phyloP scores from a whole-genome alignment of 2,888 invertebrate genomes.

The Spodoptera littoralis region DNA sequence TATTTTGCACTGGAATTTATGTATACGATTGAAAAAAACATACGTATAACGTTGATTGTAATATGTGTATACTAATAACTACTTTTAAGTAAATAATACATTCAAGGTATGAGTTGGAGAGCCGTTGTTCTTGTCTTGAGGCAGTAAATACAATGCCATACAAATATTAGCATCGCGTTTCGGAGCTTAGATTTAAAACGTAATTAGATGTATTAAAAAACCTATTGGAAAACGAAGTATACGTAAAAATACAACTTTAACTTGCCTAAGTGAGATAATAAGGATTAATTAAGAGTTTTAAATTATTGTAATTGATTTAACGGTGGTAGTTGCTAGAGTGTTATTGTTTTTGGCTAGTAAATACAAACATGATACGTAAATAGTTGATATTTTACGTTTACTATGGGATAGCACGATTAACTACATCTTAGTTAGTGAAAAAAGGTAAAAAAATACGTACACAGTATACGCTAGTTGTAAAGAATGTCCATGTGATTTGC shows the following conservation, averaged over 20 bases:
- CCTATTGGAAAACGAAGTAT: constrained; percentile 88
- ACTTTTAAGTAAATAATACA: constrained; percentile 78
- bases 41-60: constrained; percentile 88
- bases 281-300: constrained; percentile 85
- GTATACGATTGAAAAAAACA: constrained; percentile 87
- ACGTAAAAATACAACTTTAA: constrained; percentile 88
- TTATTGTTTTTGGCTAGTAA: constrained; percentile 85
- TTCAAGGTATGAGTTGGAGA: constrained; percentile 67
- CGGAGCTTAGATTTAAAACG: constrained; percentile 83
- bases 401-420: constrained; percentile 75
- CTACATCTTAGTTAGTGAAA: constrained; percentile 81
- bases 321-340: constrained; percentile 85
- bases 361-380: constrained; percentile 80
- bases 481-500: constrained; percentile 66
- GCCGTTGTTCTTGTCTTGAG: constrained; percentile 63
- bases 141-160: constrained; percentile 59
- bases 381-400: constrained; percentile 76
- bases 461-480: constrained; percentile 87
- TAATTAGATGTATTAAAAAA: constrained; percentile 81
- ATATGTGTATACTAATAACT: constrained; percentile 87
- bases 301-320: constrained; percentile 87
- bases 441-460: constrained; percentile 82
- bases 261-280: constrained; percentile 89
- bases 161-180: constrained; percentile 72
- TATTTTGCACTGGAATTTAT: constrained; percentile 86